A percentile compares a stretch with the other conserved stretches of the same genome.
Evolutionary conservation across 2,113 vertebrate species (phyloP).

Genomic region (Ellobius talpinus): DNA sequence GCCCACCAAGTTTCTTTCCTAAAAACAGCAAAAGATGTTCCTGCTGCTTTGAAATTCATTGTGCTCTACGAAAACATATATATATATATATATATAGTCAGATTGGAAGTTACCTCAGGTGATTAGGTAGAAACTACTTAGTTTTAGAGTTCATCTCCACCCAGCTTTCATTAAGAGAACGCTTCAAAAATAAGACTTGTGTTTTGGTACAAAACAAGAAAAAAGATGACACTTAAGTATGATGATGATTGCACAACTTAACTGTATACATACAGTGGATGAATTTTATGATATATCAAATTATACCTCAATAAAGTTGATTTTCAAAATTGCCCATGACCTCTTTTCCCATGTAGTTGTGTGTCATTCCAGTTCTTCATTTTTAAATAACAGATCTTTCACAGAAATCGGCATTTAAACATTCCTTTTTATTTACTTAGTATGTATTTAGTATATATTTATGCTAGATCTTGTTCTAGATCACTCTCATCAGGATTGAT

Average conservation of each 20-base stretch:
- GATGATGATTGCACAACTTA: background rate
- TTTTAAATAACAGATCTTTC: constrained; percentile 23
- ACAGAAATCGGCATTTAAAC: constrained; percentile 23
- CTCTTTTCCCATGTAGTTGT: constrained; percentile 59
- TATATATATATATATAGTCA: background rate
- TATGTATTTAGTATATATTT: background rate
- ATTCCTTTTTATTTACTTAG: background rate
- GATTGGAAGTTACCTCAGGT: background rate
- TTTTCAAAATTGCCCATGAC: constrained; percentile 30
- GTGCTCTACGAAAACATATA: background rate
- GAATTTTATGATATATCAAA: constrained; percentile 44
- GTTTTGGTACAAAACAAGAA: background rate
- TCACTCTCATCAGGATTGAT: background rate
- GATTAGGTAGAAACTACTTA: background rate
- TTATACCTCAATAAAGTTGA: constrained; percentile 53
- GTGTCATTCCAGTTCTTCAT: background rate
- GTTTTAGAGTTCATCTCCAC: constrained; percentile 14
- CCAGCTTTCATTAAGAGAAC: background rate
- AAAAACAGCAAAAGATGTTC: background rate
- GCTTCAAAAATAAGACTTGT: constrained; percentile 10
- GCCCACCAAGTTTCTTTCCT: background rate
- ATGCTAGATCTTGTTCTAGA: background rate
- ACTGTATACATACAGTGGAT: background rate
- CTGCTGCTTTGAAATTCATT: background rate
- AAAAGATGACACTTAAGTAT: constrained; percentile 7